Percentiles rank a stretch among this genome's conserved stretches.
Evolutionary conservation across 2,888 invertebrate genomes (phyloP).

Genomic region (Epirrhoe alternata): DNA sequence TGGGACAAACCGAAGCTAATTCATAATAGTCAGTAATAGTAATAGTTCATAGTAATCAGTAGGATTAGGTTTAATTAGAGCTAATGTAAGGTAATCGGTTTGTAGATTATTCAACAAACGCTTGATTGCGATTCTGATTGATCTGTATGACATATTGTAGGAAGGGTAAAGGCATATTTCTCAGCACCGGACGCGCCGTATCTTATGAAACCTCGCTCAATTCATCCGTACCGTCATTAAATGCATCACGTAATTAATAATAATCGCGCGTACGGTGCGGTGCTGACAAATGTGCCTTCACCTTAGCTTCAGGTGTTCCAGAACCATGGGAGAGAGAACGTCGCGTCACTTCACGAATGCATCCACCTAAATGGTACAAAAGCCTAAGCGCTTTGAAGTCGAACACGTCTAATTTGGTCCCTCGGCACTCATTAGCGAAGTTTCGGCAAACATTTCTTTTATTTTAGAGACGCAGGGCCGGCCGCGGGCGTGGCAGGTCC

Average conservation of each 20-base stretch:
- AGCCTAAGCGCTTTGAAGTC: constrained; percentile 3
- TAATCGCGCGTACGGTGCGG: neutral
- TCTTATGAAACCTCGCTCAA: too few relatives aligned
- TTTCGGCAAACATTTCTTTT: constrained; percentile 45
- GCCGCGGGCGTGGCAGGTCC: constrained; percentile 58
- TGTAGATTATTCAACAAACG: neutral
- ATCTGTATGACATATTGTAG: neutral
- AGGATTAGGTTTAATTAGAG: constrained; percentile 3
- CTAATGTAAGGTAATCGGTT: constrained; percentile 4
- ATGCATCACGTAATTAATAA: neutral
- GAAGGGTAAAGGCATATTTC: too few relatives aligned
- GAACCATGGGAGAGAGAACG: neutral
- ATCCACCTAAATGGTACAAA: neutral
- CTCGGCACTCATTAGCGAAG: constrained; percentile 41
- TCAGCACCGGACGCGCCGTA: neutral
- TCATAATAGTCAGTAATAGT: too few relatives aligned
- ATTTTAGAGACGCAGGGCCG: constrained; percentile 51
- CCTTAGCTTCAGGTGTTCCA: neutral
- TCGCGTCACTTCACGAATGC: too few relatives aligned
- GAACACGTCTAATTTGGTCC: constrained; percentile 21
- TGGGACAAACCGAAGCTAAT: too few relatives aligned
- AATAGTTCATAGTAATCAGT: neutral
- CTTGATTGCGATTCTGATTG: neutral
- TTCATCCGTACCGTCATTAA: too few relatives aligned
- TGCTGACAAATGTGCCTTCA: too few relatives aligned